A percentile compares a stretch with the other conserved stretches of the same genome.
Conservation (phyloP, 2,888 invertebrate genomes). For the Autographa gamma region DNA sequence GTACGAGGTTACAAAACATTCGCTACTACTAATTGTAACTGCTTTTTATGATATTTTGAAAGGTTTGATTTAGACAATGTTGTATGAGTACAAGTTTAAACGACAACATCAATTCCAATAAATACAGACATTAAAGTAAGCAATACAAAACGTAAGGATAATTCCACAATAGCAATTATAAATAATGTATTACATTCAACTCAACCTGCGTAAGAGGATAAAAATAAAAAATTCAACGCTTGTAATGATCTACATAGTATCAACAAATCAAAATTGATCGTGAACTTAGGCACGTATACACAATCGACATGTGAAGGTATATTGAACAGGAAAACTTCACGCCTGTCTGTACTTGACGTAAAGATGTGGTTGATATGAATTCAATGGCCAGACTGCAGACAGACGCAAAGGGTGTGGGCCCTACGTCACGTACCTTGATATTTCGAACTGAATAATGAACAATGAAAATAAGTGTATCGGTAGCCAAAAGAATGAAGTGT, state of each 20-base stretch:
- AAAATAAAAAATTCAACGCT: constrained; percentile 68
- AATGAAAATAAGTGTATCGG: neutral
- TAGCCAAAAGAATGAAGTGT: neutral
- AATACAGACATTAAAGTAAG: neutral
- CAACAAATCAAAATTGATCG: constrained; percentile 76
- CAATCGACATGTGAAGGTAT: constrained; percentile 69
- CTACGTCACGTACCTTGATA: constrained; percentile 42
- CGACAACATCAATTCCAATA: neutral
- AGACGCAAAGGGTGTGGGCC: constrained; percentile 52
- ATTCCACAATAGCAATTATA: constrained; percentile 29
- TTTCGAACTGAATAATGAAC: constrained; percentile 22
- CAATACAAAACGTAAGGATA: constrained; percentile 6
- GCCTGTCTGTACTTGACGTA: constrained; percentile 70
- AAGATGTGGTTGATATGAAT: constrained; percentile 67
- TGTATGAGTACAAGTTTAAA: neutral
- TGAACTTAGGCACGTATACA: constrained; percentile 73
- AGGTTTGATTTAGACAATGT: no score
- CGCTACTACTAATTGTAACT: no score
- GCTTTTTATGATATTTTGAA: no score
- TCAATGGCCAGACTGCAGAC: constrained; percentile 63
- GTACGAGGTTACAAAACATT: constrained; percentile 35
- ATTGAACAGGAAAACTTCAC: constrained; percentile 79
- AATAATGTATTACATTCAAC: constrained; percentile 57
- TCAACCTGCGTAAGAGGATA: constrained; percentile 65
- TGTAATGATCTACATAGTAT: constrained; percentile 73